Base-by-base conservation (phyloP, 2,888 invertebrate genomes). In the Cheilosia scutellata region DNA sequence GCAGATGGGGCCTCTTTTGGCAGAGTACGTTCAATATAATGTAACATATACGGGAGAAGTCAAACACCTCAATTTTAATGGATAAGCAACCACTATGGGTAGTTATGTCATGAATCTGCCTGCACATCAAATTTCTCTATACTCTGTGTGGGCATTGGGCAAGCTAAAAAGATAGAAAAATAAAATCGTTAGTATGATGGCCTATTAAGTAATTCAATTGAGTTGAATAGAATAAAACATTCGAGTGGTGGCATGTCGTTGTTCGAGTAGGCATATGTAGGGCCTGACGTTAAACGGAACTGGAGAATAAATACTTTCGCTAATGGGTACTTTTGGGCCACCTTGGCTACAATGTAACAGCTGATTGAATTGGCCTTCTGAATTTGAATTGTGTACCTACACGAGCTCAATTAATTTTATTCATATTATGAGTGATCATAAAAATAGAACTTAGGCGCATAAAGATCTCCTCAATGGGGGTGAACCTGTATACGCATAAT, bases 131-230 rank as follows among this genome's bases (percentile, higher is more conserved):
- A 16, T 31, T 7, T 4, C 4, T n/a, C n/a, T n/a, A 37, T 11
- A 11, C 11, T 53, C 9, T 72, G 65, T 58, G 33, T 29, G 65
- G 16, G 51, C 37, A 37, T 11, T 29, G 65, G 16, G 51, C 37
- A 37, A 37, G 47, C 58, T 40, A 65, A 70, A 75, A 44, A 44
- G 37, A 37, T 37, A 9, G 51, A 11, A 42, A 51, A 72, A 76
- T 47, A 31, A 5, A 62, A 27, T 53, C 40, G 51, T 65, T 57
- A 58, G 51, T 44, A 58, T 42, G n/a, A 58, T 42, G n/a, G 57
- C 5, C 70, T 49, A 75, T 80, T 80, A 75, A 84, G 75, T 84
- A 84, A 84, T 84, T 84, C 71, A 84, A 84, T 84, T 84, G 70
- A 80, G 74, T 79, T 79, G 68, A 79, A 84, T 66, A 44, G 33